Conservation (phyloP, 2,797 vertebrate genomes). For the Gila robusta region DNA sequence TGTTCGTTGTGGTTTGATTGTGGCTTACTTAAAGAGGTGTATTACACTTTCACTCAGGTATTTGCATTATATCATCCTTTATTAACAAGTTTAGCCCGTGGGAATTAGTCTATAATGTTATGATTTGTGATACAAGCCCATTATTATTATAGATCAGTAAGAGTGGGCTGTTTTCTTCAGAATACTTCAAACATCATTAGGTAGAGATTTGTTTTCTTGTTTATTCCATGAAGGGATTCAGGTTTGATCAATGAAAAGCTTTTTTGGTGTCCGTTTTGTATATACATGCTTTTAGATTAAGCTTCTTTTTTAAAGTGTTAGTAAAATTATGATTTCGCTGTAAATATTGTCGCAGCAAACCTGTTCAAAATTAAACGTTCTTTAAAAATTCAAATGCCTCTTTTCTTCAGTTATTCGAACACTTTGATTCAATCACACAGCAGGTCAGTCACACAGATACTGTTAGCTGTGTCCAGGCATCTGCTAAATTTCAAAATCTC, state of each 20-base stretch:
- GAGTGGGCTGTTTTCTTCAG: no score
- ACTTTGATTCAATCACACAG: not conserved
- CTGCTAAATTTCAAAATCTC: not conserved
- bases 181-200: not conserved
- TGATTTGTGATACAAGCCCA: not conserved
- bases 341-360: not conserved
- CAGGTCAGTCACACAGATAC: not conserved
- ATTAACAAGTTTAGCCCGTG: not conserved
- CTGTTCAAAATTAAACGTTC: slow-evolving; percentile 13
- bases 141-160: not conserved
- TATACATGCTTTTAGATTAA: slow-evolving; percentile 6
- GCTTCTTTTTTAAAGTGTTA: not conserved
- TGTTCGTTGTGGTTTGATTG: slow-evolving; percentile 33
- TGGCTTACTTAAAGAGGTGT: slow-evolving; percentile 20
- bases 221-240: not conserved
- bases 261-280: not conserved
- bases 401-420: not conserved
- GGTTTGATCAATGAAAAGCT: not conserved
- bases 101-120: not conserved
- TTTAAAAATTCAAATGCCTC: not conserved
- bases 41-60: not conserved
- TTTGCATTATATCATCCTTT: slow-evolving; percentile 34
- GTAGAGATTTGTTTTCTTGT: not conserved
- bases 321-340: not conserved
- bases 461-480: not conserved